Evolutionary conservation across 2,888 invertebrate species (phyloP), one percentile per base, ranked within the genome.

Genomic region (Smittia aterrima): DNA sequence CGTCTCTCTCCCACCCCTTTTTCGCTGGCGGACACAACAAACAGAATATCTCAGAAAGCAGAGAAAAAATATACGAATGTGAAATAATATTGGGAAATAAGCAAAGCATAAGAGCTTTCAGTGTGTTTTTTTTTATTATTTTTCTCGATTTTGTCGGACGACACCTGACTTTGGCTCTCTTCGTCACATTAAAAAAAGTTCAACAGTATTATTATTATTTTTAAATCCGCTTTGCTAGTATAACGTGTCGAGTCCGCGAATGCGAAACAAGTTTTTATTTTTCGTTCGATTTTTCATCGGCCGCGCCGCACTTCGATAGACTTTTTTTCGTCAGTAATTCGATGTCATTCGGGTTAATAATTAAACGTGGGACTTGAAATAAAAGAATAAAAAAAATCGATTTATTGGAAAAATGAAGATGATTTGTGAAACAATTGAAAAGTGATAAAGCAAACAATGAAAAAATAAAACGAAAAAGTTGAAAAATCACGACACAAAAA

Each of bases 81-180:
- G 72, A 72, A 72, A 72, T 72, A 72, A 72, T 72, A 72, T 72
- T 72, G 62, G 72, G 72, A 72, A 72, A 72, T 72, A 72, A 72
- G 72, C 72, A 72, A 72, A 72, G 72, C 72, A 72, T 72, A 72
- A 72, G 72, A 72, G 72, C 72, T 41, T 54, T 53, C 22, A 38
- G 27, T 72, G 72, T 62, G 62, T 72, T 58, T 70, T 53, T 41
- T 25, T 71, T 7, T 54, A 47, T 74, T 74, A 62, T 74, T 66
- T 66, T 74, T 66, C 74, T 74, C 66, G 66, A 72, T 72, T 74
- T 74, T 74, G 47, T 64, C 66, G 66, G 41, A 74, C 66, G 74
- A 74, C 74, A 74, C 74, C 74, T 74, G 74, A 74, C 74, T 64
- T 54, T 66, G 72, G 74, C 74, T 74, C 74, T 74, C 74, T 74